Evolutionary conservation across 2,113 vertebrate genomes (phyloP), one percentile per base, ranked within the genome.

Genomic region (Pungitius pungitius): DNA sequence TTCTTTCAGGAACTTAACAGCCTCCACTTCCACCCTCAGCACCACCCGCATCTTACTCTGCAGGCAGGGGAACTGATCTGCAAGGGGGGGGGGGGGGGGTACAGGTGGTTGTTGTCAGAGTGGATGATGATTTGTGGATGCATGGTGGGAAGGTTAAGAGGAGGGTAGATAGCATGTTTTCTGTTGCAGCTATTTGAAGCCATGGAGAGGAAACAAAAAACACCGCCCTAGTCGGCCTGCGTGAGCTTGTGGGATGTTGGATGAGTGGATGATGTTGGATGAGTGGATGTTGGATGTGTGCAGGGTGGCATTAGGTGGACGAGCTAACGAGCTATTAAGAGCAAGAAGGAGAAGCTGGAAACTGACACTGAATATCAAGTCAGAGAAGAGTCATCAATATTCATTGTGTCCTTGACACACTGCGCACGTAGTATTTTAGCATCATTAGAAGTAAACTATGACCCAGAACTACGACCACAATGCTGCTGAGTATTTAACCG

Each of bases 31-130:
- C 84, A 98, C 97, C 2, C 98, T 90, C 72, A 99, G 92, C 85
- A 99, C 97, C 54, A 98, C 96, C 0, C 97, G 94, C 97, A 99
- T 98, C 93, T 98, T 98, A 94, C 97, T 97, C 94, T 99, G 98
- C 87, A 99, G 94, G 77, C 95, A 94, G 75, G 97, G 97, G 89
- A 99, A 99, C 88, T 99, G 96, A 91, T 96, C 98, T 99, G 91
- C 1, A 82, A 3, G 15, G 37, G 49, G 4, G 20, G 39, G 12
- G 12, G 18, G 2, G 17, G 39, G 40, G 17, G 27, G 56, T 5
- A 8, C 6, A 11, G 42, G 42, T 45, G 42, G 26, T 10, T 8
- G 1, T 27, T 26, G 54, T 69, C 35, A 52, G 27, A 6, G 75
- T 24, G 47, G 65, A 64, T 13, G 37, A 40, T 22, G 59, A 70